Evolutionary conservation across 2,888 invertebrate genomes (phyloP), one percentile per base, ranked within the genome.

Genomic region (Myopa tessellatipennis): DNA sequence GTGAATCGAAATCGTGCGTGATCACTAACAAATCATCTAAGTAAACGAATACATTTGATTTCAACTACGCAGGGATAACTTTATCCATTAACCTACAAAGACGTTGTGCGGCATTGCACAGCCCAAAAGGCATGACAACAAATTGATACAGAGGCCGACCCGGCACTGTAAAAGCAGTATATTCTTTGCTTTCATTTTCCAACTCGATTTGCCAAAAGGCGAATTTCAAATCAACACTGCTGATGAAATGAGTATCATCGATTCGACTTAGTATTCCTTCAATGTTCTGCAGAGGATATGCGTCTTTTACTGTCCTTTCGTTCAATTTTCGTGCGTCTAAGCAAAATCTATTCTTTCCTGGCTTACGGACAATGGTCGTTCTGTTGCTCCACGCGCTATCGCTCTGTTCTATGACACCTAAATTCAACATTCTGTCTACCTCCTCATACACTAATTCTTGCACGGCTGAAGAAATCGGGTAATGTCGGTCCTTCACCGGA

Each of bases 251-350:
- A 6, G 76, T 77, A 36, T 77, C 40, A 14, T 77, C 74, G 4
- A 77, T 74, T 2, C 77, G 34, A 16, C 77, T 74, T 26, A 77
- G 7, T 10, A 77, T 77, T 1, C 77, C 67, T 26, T 77, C 77
- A 26, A 77, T 77, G 18, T 75, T 74, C 10, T 77, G 60, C 3
- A 77, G 8, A 0, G 65, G 78, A 65, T 74, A 76, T 3, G 77
- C 78, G 36, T 74, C 74, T 40, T 79, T 79, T 4, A 79, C 38
- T 0, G 77, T 77, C 0, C 84, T 81, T 1, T 70, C 55, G 55
- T 86, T 87, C 0, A 86, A 74, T 63, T 83, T 82, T 6, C 85
- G 40, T n/a, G 82, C 84, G 55, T 85, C 85, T 0, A 86, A 76
- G 50, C 84, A 84, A 12, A 85, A 82, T 0, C 84, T 60, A 50